These are phyloP conservation scores for Sisor rabdophorus DNA, from an alignment of 2,113 vertebrate species.

Conservation along the genomic window DNA sequence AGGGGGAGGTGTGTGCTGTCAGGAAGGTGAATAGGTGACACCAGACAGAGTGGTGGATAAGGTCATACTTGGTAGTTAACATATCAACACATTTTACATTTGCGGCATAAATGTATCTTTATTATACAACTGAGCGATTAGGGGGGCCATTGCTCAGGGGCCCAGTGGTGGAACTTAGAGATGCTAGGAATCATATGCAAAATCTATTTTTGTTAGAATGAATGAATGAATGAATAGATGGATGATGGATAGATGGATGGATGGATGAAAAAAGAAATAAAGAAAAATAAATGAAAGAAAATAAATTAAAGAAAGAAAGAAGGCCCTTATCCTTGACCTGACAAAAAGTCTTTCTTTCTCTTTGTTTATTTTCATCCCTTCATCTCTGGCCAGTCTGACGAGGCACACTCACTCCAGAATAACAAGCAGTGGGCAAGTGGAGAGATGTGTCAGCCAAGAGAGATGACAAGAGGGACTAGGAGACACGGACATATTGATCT, in stretches of 20 bases:
- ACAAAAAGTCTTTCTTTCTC: neutral
- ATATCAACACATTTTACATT: slow-evolving; percentile 45
- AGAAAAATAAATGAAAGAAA: neutral
- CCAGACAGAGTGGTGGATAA: slow-evolving; percentile 44
- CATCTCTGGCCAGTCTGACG: slow-evolving; percentile 61
- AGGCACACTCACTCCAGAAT: slow-evolving; percentile 65
- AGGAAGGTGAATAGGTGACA: slow-evolving; percentile 41
- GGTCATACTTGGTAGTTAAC: slow-evolving; percentile 49
- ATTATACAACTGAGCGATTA: no score
- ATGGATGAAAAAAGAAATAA: slow-evolving; percentile 4
- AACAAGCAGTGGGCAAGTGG: slow-evolving; percentile 66
- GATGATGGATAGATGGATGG: no score
- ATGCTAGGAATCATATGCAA: no score
- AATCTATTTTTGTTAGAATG: no score
- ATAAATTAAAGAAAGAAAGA: neutral
- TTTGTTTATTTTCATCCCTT: slow-evolving; percentile 52
- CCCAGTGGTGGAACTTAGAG: no score
- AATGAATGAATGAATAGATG: no score
- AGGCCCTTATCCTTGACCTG: slow-evolving; percentile 51
- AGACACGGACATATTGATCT: slow-evolving; percentile 68
- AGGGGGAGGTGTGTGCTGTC: slow-evolving; percentile 46
- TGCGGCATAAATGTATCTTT: no score
- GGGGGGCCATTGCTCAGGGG: no score
- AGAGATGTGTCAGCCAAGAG: slow-evolving; percentile 65
- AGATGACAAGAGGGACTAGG: slow-evolving; percentile 69